phyloP scores from a whole-genome alignment of 2,888 invertebrate species.

The Rotaria magnacalcarata region DNA sequence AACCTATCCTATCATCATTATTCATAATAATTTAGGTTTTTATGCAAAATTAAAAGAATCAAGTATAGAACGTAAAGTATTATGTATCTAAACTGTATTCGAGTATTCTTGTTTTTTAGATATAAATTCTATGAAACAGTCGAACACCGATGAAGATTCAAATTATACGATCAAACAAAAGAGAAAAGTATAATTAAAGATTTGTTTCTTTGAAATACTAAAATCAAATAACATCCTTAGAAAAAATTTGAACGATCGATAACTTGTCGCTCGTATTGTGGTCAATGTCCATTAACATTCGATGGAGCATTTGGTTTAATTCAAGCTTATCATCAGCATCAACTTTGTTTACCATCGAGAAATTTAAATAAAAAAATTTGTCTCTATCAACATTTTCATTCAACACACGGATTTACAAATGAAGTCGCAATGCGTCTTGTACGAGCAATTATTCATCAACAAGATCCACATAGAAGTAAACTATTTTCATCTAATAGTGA shows the following conservation, averaged over 20 bases:
- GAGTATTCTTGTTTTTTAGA: background rate
- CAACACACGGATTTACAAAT: background rate
- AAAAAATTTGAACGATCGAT: background rate
- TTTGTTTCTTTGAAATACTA: background rate
- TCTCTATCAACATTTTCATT: constrained; percentile 16
- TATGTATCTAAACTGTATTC: background rate
- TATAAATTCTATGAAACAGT: background rate
- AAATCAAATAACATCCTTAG: background rate
- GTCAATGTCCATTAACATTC: background rate
- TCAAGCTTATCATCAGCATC: background rate
- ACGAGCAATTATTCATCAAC: background rate
- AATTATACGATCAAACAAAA: background rate
- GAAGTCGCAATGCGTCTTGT: background rate
- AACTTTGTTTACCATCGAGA: background rate
- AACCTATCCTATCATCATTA: background rate
- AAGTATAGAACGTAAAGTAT: background rate
- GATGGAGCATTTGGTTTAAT: constrained; percentile 20
- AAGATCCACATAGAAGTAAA: background rate
- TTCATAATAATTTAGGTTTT: background rate
- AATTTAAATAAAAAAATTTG: background rate
- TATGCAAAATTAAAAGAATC: background rate
- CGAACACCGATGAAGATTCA: background rate
- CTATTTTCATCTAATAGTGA: background rate
- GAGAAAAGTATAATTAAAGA: background rate
- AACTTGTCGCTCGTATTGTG: background rate